These are phyloP conservation scores for Drosophila parvula DNA, from an alignment of 1,140 invertebrate species.

Conservation along the genomic window DNA sequence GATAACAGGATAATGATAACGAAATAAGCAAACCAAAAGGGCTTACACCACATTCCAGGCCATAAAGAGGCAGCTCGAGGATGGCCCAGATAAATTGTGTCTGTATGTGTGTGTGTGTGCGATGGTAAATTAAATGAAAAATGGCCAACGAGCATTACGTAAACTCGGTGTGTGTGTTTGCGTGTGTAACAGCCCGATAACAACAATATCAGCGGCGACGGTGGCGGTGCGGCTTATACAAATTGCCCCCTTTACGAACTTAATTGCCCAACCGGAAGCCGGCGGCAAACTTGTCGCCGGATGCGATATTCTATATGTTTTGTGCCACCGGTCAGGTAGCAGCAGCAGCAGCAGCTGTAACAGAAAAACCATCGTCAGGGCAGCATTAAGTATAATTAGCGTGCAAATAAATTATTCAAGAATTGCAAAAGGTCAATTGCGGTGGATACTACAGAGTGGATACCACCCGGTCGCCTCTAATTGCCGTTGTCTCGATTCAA, in stretches of 20 bases:
- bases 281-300: constrained; percentile 40
- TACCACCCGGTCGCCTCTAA: constrained; percentile 8
- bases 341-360: constrained; percentile 9
- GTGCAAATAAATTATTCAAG: constrained; percentile 47
- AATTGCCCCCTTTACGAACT: constrained; percentile 49
- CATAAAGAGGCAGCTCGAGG: constrained; percentile 46
- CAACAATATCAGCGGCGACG: constrained; percentile 61
- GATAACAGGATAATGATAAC: constrained; percentile 81
- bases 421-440: constrained; percentile 38
- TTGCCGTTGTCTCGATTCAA: constrained; percentile 28
- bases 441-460: background rate
- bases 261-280: constrained; percentile 54
- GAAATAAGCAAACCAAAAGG: constrained; percentile 72
- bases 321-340: constrained; percentile 27
- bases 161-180: background rate
- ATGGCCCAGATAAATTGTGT: constrained; percentile 50
- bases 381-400: constrained; percentile 42
- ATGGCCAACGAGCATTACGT: constrained; percentile 36
- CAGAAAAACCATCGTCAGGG: constrained; percentile 13
- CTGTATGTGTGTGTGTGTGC: constrained; percentile 22
- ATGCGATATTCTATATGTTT: constrained; percentile 37
- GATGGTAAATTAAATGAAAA: constrained; percentile 72
- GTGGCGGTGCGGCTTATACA: constrained; percentile 48
- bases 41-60: constrained; percentile 41
- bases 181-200: constrained; percentile 66